Base-by-base conservation (phyloP, 2,888 invertebrate genomes). In the Scaptomyza cyrtandrae region DNA sequence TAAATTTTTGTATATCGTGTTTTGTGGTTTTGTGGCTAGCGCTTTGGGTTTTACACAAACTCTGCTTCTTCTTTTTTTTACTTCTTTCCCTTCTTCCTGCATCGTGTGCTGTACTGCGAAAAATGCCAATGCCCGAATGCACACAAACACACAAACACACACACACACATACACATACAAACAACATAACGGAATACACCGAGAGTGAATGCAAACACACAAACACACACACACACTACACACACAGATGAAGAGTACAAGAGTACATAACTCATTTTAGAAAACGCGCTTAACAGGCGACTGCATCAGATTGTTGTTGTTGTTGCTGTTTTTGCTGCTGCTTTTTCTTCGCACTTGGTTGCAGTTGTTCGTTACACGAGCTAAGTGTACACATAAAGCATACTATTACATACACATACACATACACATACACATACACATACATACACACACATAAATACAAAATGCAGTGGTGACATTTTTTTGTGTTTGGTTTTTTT, bases 41-140 rank as follows among this genome's bases (percentile, higher is more conserved):
- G 52, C 46, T 58, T 73, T 73, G 78, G 78, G 73, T 78, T 50
- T 35, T 16, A 62, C 63, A 44, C 78, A 75, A 73, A 46, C 75
- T 68, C 50, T 39, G 39, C 4, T 37, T 37, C 39, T 14, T 7
- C 16, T 41, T 33, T 29, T 29, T 29, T 57, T 78, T 73, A 67
- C 75, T 78, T 78, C 37, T n/a, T 14, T 14, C 14, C 9, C 41
- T 5, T 16, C 41, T 39, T 6, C 13, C 50, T 72, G 73, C 75
- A 67, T 57, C 45, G 55, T 49, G 48, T 39, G 39, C 5, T 29
- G 24, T 45, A 31, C 13, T 33, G 43, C 16, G 35, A 46, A 19
- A 72, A 75, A 75, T 75, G 78, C 75, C 75, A 75, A 78, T 75
- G 75, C 78, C 75, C 75, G 63, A 78, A 73, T 75, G 75, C 67